Base-by-base conservation (phyloP, 2,113 vertebrate genomes). In the Macroglossus sobrinus region DNA sequence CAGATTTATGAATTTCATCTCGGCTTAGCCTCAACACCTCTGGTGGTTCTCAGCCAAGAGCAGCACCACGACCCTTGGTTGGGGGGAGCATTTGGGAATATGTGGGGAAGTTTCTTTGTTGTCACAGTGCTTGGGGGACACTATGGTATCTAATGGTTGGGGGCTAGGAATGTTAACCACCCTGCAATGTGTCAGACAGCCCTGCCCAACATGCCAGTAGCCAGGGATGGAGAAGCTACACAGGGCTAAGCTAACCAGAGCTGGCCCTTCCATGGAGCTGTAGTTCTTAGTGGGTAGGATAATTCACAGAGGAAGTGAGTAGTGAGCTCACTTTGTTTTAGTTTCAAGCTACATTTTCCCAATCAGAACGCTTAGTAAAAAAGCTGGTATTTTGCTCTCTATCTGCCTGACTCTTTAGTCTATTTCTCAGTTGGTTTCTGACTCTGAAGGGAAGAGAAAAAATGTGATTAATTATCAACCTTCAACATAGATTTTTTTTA, bases 391-490 rank as follows among this genome's bases (percentile, higher is more conserved):
- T 64, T 92, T 61, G 21, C 19, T 91, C 35, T 82, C 9, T 26
- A n/a, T 35, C 33, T 26, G 7, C n/a, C 35, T 2, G 6, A 18
- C 7, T 63, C 21, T 43, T 72, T 7, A 53, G 24, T 45, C 24
- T 21, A 8, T 38, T 45, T 91, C 64, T 84, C 71, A 50, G 1
- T 11, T 64, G 76, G 57, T 72, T 88, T 87, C 50, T 63, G 40
- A 50, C 26, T 84, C 79, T 40, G 30, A 95, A 38, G 10, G 63
- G 33, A 92, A 53, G 75, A 87, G 33, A 74, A 71, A 71, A 85
- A 68, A 33, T 57, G 8, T 84, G 84, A 90, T 93, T 89, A 89
- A 78, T 86, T 71, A 72, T 81, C 76, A 95, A 57, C 57, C 35
- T 75, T 66, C 63, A 89, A 55, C 14, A 76, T 12, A 93, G 85